A percentile compares a stretch with the other conserved stretches of the same genome.
Conservation (phyloP, 2,113 vertebrate genomes). For the Sula dactylatra region DNA sequence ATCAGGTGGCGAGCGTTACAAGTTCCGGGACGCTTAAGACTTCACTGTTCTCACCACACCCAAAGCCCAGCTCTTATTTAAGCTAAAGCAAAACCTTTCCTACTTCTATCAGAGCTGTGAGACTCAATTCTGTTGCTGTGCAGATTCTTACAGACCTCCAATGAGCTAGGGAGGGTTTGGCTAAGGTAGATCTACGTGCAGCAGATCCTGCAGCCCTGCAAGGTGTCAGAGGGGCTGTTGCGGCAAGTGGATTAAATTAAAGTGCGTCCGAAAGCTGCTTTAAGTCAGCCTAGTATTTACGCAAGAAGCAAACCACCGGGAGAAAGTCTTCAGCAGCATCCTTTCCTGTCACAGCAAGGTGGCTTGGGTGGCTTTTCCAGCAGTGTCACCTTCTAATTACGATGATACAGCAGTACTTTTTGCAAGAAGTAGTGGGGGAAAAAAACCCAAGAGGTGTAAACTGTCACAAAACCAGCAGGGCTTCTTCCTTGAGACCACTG, state of each 20-base stretch:
- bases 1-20: background rate
- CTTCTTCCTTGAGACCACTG: background rate
- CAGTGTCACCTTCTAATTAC: background rate
- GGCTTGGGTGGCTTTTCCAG: background rate
- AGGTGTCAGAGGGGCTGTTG: background rate
- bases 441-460: background rate
- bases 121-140: background rate
- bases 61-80: background rate
- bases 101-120: background rate
- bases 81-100: background rate
- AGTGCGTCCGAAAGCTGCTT: background rate
- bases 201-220: background rate
- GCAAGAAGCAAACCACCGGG: background rate
- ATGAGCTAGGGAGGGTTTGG: background rate
- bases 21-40: background rate
- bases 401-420: fast-evolving
- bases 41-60: background rate
- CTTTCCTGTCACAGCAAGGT: background rate
- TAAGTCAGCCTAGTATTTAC: background rate
- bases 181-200: fast-evolving
- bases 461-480: background rate
- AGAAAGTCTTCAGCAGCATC: background rate
- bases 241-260: background rate
- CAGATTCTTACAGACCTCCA: background rate
- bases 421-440: background rate